Evolutionary conservation across 1,140 invertebrate genomes (phyloP).

Genomic region (Lasaia peninsularis): DNA sequence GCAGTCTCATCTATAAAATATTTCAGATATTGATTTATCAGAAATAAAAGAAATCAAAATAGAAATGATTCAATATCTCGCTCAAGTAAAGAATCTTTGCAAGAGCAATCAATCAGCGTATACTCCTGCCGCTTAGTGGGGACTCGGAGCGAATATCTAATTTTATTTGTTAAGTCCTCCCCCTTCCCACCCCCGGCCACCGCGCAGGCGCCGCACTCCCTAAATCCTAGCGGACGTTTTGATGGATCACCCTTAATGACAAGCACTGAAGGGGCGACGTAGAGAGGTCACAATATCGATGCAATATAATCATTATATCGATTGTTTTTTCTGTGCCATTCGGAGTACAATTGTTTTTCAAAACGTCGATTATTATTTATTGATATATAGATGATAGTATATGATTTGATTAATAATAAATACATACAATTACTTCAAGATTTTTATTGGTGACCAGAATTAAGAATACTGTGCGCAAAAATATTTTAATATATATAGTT

Average conservation of each 20-base stretch:
- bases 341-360: too few relatives aligned
- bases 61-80: constrained; percentile 36
- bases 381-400: too few relatives aligned
- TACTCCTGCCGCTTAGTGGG: constrained; percentile 58
- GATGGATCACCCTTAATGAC: constrained; percentile 77
- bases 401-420: too few relatives aligned
- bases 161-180: constrained; percentile 62
- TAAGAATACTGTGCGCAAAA: too few relatives aligned
- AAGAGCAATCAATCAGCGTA: constrained; percentile 67
- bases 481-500: too few relatives aligned
- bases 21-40: background rate
- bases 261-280: constrained; percentile 58
- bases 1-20: too few relatives aligned
- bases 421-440: too few relatives aligned
- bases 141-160: constrained; percentile 73
- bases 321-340: too few relatives aligned
- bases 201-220: constrained; percentile 63
- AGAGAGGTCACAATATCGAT: constrained; percentile 45
- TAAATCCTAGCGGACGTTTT: constrained; percentile 73
- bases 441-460: too few relatives aligned
- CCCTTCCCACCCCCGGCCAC: constrained; percentile 26
- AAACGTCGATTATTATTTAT: too few relatives aligned
- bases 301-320: constrained; percentile 33
- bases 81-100: constrained; percentile 40
- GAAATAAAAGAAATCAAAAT: constrained; percentile 4